A percentile compares a stretch with the other conserved stretches of the same genome.
Evolutionary conservation across 2,113 vertebrate species (phyloP).

Genomic region (Sapayoa aenigma): DNA sequence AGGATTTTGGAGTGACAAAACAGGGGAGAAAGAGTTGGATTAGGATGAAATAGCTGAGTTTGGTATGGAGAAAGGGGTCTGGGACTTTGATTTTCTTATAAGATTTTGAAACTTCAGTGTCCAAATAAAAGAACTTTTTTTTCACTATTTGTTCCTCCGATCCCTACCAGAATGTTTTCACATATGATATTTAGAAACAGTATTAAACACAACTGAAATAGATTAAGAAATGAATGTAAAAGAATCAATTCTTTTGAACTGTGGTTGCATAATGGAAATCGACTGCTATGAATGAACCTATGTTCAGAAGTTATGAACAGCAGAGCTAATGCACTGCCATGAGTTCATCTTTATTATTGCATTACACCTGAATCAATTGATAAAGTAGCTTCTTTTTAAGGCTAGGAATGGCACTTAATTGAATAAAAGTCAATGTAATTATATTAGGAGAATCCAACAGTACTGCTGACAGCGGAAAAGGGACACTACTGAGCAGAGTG

Average conservation of each 20-base stretch:
- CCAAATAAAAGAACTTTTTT: conserved; percentile 9
- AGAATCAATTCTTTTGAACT: conserved; percentile 81
- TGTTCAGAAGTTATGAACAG: conserved; percentile 81
- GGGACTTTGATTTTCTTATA: not conserved
- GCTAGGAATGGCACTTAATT: conserved; percentile 95
- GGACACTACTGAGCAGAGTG: conserved; percentile 78
- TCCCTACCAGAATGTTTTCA: conserved; percentile 46
- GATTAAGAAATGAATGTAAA: conserved; percentile 79
- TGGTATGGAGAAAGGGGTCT: not conserved
- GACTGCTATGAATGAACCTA: conserved; percentile 81
- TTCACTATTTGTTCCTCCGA: not conserved
- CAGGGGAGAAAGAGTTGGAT: not conserved
- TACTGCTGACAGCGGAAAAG: conserved; percentile 94
- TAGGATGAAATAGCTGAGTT: not conserved
- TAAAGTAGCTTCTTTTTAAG: conserved; percentile 92
- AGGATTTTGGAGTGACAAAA: not conserved
- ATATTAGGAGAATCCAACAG: conserved; percentile 90
- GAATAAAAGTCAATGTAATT: conserved; percentile 98
- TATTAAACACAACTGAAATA: conserved; percentile 78
- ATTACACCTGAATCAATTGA: conserved; percentile 99
- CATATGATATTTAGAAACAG: conserved; percentile 62
- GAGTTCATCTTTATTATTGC: conserved; percentile 97
- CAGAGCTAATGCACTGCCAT: conserved; percentile 92
- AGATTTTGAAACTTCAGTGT: not conserved
- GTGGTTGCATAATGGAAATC: conserved; percentile 85